phyloP scores from a whole-genome alignment of 2,888 invertebrate genomes.

The Herminia tarsipennalis region DNA sequence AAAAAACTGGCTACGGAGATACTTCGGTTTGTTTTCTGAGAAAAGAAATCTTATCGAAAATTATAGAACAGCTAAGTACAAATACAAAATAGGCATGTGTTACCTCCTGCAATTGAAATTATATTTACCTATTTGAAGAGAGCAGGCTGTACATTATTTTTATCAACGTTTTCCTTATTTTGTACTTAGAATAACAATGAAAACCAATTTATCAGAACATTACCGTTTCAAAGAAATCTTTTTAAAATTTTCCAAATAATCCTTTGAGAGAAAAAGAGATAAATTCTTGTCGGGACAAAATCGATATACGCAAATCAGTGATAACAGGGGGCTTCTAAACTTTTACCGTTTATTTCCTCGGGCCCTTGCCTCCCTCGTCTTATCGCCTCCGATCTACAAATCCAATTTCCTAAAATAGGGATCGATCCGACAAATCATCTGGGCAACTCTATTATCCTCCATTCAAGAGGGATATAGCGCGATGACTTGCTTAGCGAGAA shows the following conservation, averaged over 20 bases:
- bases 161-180: slow-evolving; percentile 30
- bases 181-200: slow-evolving; percentile 21
- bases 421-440: slow-evolving; percentile 86
- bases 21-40: no score
- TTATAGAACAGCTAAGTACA: no score
- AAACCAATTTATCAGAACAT: slow-evolving; percentile 41
- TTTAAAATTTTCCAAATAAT: slow-evolving; percentile 43
- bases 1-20: no score
- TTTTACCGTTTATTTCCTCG: slow-evolving; percentile 69
- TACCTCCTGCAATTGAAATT: slow-evolving; percentile 1
- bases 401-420: slow-evolving; percentile 86
- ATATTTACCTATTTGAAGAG: slow-evolving; percentile 7
- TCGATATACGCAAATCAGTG: slow-evolving; percentile 83
- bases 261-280: slow-evolving; percentile 50
- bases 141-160: slow-evolving; percentile 12
- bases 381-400: slow-evolving; percentile 84
- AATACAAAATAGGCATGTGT: no score
- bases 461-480: slow-evolving; percentile 51
- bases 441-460: slow-evolving; percentile 76
- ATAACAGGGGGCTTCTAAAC: slow-evolving; percentile 73
- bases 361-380: slow-evolving; percentile 52
- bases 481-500: slow-evolving; percentile 55
- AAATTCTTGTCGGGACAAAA: slow-evolving; percentile 65
- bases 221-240: slow-evolving; percentile 34
- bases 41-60: no score